Evolutionary conservation across 2,113 vertebrate species (phyloP).

Genomic region (Oriolus oriolus): DNA sequence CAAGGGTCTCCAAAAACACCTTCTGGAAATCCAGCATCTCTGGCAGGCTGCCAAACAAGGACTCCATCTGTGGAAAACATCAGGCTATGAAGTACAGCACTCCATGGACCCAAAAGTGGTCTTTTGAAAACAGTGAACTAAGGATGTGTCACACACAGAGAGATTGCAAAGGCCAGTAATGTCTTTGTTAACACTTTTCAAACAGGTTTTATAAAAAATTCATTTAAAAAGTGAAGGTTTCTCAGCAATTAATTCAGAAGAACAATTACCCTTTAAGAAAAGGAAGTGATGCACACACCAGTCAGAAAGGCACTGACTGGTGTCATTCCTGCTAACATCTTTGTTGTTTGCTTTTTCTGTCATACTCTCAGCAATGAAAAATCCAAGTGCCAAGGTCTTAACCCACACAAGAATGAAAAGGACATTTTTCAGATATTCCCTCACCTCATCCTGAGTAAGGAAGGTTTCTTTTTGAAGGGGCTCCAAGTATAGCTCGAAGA

Average conservation of each 20-base stretch:
- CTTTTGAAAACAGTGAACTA: not conserved
- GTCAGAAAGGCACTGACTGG: not conserved
- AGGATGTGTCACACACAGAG: not conserved
- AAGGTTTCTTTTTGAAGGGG: slow-evolving; percentile 94
- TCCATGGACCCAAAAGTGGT: not conserved
- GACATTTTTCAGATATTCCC: not conserved
- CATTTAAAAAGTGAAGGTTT: not conserved
- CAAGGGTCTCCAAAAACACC: slow-evolving; percentile 93
- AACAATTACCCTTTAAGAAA: not conserved
- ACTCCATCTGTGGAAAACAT: slow-evolving; percentile 85
- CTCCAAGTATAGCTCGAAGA: slow-evolving; percentile 93
- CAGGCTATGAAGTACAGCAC: not conserved
- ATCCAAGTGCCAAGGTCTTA: not conserved
- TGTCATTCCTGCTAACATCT: not conserved
- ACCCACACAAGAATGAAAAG: not conserved
- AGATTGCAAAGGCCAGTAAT: not conserved
- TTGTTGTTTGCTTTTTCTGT: not conserved
- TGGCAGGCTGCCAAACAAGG: slow-evolving; percentile 93
- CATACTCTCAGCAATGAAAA: not conserved
- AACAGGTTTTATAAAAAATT: not conserved
- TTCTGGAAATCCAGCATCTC: slow-evolving; percentile 98
- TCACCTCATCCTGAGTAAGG: slow-evolving; percentile 93
- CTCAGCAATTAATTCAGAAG: not conserved
- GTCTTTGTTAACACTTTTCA: not conserved
- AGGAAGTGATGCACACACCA: not conserved